Evolutionary conservation across 2,888 invertebrate species (phyloP), one percentile per base, ranked within the genome.

Genomic region (Hyppa rectilinea): DNA sequence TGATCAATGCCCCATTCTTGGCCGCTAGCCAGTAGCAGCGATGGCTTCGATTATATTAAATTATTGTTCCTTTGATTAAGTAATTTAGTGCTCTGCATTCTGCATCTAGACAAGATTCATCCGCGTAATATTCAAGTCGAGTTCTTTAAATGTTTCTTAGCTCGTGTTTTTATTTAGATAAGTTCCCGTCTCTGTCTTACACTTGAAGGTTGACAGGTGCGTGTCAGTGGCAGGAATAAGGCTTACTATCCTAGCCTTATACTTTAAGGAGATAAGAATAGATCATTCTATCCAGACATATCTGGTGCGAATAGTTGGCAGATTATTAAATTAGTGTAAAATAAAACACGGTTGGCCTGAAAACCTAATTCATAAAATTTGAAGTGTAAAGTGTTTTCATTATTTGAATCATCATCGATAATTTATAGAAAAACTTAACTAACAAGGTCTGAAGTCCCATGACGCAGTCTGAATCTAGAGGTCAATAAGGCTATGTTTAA

Each of bases 1-100:
- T 58, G 40, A 74, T 53, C 2, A 14, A 60, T 60, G 43, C 12
- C 10, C 36, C 0, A 14, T 2, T 29, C 49, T 66, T 66, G 75
- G 67, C 38, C 3, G 17, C 26, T 29, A 12, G 67, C 55, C 74
- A 75, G 20, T 6, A 31, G 2, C 38, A 10, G 0, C 1, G 38
- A 56, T 38, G 12, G 17, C 49, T 55, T 45, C 43, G 34, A 64
- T 64, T 34, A 52, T 58, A 29, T 14, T 34, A 72, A 55, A 38
- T 34, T n/a, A 66, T 66, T 26, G 23, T 55, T 34, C 10, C 36
- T 31, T 10, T 60, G 43, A 75, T 60, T 56, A 55, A 26, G 26
- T 50, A 17, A 72, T 50, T 56, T 58, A 73, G 31, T 73, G 50
- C 23, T 29, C 9, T n/a, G 38, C 40, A 31, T 49, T 23, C 29